Evolutionary conservation across 1,140 invertebrate species (phyloP).

Genomic region (Cherax quadricarinatus): DNA sequence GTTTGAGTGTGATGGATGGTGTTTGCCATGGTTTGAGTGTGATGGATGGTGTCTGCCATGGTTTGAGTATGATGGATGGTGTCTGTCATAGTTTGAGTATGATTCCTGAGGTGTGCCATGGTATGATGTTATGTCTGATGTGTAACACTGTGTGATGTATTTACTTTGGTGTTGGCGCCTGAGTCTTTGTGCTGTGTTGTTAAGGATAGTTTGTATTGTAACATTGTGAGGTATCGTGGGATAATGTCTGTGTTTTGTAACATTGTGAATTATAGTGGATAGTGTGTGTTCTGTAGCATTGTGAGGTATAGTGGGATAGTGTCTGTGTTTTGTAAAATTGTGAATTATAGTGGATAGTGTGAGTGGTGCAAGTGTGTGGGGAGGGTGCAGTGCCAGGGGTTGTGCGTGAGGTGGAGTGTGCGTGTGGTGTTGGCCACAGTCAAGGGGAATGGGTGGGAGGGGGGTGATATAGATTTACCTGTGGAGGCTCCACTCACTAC

Average conservation of each 20-base stretch:
- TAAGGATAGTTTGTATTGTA: no score
- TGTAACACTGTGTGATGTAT: no score
- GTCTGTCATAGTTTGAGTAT: no score
- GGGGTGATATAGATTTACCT: constrained; percentile 33
- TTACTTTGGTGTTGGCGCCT: no score
- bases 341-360: neutral
- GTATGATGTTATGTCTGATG: no score
- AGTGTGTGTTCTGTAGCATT: neutral
- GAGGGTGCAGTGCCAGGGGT: neutral
- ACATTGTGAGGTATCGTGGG: no score
- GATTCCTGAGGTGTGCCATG: neutral
- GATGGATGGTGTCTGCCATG: no score
- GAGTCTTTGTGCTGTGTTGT: no score
- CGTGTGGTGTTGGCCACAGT: constrained; percentile 9
- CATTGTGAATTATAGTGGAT: neutral
- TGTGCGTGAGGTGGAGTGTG: constrained; percentile 16
- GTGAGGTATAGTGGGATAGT: neutral
- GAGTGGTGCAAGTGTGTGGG: constrained; percentile 5
- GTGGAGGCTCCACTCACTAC: constrained; percentile 21
- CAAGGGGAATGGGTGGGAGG: neutral
- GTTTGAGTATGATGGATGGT: no score
- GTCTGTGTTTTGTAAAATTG: neutral
- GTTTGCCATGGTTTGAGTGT: no score
- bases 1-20: neutral
- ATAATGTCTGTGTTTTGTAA: neutral